Evolutionary conservation across 2,797 vertebrate genomes (phyloP).

Genomic region (Acestrorhynchus altus): DNA sequence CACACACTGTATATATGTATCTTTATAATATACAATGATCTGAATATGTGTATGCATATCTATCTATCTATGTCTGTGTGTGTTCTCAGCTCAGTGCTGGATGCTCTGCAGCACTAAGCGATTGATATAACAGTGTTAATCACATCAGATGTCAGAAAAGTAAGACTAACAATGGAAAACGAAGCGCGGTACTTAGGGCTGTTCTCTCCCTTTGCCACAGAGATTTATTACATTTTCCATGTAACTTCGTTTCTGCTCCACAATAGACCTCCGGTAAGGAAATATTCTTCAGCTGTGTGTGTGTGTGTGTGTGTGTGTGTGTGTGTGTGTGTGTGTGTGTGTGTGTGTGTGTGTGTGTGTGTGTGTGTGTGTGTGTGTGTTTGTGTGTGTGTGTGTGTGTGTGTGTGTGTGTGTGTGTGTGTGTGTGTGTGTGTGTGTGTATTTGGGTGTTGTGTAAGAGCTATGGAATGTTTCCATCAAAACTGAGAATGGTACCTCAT

Average conservation of each 20-base stretch:
- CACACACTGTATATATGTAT: no score
- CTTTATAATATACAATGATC: no score
- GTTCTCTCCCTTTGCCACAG: slow-evolving; percentile 14
- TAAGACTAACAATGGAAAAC: slow-evolving; percentile 6
- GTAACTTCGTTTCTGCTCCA: slow-evolving; percentile 15
- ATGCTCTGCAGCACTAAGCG: not conserved
- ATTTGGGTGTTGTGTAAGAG: slow-evolving; percentile 37
- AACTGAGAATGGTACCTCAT: slow-evolving; percentile 38
- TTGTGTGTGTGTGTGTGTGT: slow-evolving; percentile 15
- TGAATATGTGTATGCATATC: no score
- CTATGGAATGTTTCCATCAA: slow-evolving; percentile 57
- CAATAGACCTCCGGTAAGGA: slow-evolving; percentile 44
- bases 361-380: slow-evolving; percentile 14
- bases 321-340: no score
- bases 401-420: not conserved
- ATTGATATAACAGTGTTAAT: not conserved
- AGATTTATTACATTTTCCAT: slow-evolving; percentile 51
- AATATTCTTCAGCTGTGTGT: slow-evolving; percentile 48
- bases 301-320: slow-evolving; percentile 1
- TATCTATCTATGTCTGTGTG: no score
- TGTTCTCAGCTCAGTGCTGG: not conserved
- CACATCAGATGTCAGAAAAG: slow-evolving; percentile 7
- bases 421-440: no score
- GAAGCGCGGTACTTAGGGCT: slow-evolving; percentile 6
- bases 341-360: not conserved